Percentiles rank a stretch among this genome's conserved stretches.
phyloP scores from a whole-genome alignment of 2,113 vertebrate species.

The Pelusios castaneus region DNA sequence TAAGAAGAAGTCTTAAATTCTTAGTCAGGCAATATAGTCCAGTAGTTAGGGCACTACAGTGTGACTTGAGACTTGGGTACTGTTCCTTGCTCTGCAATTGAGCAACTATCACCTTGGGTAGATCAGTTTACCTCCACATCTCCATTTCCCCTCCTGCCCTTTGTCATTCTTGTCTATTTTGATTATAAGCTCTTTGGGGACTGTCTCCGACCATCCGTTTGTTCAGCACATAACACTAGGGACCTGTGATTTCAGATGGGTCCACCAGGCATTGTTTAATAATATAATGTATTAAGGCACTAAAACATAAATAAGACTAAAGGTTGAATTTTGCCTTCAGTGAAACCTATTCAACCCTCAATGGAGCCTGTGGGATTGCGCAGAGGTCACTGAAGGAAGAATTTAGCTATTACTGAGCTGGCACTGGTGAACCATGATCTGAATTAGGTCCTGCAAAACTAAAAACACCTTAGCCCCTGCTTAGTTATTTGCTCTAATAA shows the following conservation, averaged over 20 bases:
- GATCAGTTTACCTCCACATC: background rate
- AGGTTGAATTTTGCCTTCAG: background rate
- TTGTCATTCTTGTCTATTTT: background rate
- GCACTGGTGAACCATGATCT: background rate
- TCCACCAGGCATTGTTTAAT: background rate
- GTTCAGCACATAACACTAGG: background rate
- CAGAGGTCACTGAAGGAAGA: background rate
- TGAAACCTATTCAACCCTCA: background rate
- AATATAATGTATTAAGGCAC: background rate
- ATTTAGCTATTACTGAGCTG: background rate
- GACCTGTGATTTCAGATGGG: background rate
- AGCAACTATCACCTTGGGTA: background rate
- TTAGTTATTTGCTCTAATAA: slow-evolving; percentile 12
- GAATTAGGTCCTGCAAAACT: background rate
- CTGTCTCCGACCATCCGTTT: background rate
- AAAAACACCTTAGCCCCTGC: slow-evolving; percentile 8
- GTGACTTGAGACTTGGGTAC: background rate
- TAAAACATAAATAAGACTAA: background rate
- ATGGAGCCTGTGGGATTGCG: background rate
- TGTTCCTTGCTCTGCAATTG: background rate
- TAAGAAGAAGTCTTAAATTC: too few species aligned
- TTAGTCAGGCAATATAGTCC: too few species aligned
- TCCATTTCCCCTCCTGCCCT: background rate
- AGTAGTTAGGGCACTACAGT: too few species aligned
- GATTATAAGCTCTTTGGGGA: background rate